Conservation (phyloP, 2,113 vertebrate genomes). For the Osmerus eperlanus region DNA sequence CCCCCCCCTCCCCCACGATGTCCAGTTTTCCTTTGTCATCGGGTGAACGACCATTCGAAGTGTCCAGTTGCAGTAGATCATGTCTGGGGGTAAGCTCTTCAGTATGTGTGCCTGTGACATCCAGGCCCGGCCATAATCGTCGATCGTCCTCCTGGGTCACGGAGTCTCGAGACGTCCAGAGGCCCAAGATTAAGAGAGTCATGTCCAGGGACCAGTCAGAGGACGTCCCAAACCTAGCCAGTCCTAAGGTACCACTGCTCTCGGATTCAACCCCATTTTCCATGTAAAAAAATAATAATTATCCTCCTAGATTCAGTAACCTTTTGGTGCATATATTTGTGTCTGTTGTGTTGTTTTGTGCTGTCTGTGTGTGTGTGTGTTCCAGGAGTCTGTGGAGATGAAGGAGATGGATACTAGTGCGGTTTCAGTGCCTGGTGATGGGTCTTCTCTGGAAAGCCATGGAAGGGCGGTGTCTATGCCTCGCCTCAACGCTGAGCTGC, state of each 20-base stretch:
- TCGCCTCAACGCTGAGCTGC: constrained; percentile 81
- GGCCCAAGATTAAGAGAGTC: constrained; percentile 66
- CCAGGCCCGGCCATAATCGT: constrained; percentile 70
- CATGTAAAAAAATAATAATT: no score
- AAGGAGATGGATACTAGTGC: constrained; percentile 78
- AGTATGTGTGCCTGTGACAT: constrained; percentile 7
- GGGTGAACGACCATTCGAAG: not conserved
- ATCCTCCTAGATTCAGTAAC: not conserved
- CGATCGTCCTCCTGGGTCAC: constrained; percentile 82
- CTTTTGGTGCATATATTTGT: not conserved
- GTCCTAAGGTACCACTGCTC: constrained; percentile 57
- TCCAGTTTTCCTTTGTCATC: not conserved
- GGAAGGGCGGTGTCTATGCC: constrained; percentile 92
- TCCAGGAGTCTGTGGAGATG: constrained; percentile 84
- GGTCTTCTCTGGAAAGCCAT: constrained; percentile 83
- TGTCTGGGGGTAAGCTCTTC: not conserved
- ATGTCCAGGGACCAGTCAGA: constrained; percentile 80
- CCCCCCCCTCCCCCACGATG: not conserved
- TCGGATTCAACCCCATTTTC: no score
- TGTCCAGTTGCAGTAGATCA: not conserved
- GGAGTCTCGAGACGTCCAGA: constrained; percentile 75
- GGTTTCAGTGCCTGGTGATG: constrained; percentile 64
- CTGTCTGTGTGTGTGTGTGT: constrained; percentile 4
- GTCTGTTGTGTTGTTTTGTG: constrained; percentile 5
- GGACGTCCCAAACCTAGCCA: constrained; percentile 69